Conservation (phyloP, 53 echinoderm and acorn worm species). For the Temnopleurus reevesii region DNA sequence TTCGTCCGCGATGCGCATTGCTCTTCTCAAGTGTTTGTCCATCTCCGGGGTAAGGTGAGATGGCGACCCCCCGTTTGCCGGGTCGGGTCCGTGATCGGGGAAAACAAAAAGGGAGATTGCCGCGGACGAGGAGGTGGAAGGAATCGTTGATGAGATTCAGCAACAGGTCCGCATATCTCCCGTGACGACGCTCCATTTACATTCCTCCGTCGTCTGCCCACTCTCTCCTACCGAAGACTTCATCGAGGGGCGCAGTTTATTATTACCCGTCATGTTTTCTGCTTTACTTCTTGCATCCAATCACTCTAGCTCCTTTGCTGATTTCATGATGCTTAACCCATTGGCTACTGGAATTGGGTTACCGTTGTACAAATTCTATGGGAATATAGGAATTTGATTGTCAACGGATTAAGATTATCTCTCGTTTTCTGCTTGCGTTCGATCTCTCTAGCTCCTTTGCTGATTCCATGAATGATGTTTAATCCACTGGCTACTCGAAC, state of each 20-base stretch:
- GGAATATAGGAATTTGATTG: too few relatives aligned
- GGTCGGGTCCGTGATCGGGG: background rate
- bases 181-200: constrained; percentile 4
- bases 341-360: background rate
- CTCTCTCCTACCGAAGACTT: background rate
- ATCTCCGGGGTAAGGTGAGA: constrained; percentile 36
- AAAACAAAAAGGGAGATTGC: background rate
- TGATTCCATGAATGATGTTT: too few relatives aligned
- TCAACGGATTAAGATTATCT: too few relatives aligned
- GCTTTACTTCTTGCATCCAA: too few relatives aligned
- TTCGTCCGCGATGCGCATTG: constrained; percentile 39
- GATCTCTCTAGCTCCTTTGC: too few relatives aligned
- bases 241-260: too few relatives aligned
- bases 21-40: constrained; percentile 45
- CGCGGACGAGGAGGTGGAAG: background rate
- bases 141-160: constrained; percentile 28
- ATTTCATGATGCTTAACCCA: background rate
- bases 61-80: background rate
- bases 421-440: too few relatives aligned
- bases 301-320: too few relatives aligned
- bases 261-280: too few relatives aligned
- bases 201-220: background rate
- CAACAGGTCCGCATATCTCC: constrained; percentile 33
- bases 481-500: too few relatives aligned
- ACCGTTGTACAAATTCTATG: background rate